Evolutionary conservation across 1,140 invertebrate genomes (phyloP).

Genomic region (Pseudomyrmex cubaensis): DNA sequence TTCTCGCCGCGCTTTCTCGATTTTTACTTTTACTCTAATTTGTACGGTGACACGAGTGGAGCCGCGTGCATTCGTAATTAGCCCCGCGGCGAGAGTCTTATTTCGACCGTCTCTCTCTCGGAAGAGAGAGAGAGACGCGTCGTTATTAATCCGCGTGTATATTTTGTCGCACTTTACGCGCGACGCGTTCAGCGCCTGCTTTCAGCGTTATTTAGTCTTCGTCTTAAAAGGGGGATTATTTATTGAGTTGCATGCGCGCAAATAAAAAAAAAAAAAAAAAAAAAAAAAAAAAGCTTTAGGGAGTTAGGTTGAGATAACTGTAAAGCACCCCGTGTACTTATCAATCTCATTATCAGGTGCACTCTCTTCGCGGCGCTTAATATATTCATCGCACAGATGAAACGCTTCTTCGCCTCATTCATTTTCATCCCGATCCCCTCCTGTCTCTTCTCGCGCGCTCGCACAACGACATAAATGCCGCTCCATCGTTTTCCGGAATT

Average conservation of each 20-base stretch:
- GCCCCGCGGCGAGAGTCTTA: constrained; percentile 12
- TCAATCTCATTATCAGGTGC: constrained; percentile 41
- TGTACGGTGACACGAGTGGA: constrained; percentile 32
- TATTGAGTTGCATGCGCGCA: neutral
- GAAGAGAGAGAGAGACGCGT: neutral
- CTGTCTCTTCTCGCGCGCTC: neutral
- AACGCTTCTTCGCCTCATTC: constrained; percentile 18
- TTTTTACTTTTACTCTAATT: constrained; percentile 50
- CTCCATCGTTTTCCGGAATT: constrained; percentile 48
- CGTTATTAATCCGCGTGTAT: constrained; percentile 19
- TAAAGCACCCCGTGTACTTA: constrained; percentile 14
- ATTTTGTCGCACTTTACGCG: neutral
- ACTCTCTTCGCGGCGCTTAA: constrained; percentile 33
- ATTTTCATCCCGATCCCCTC: constrained; percentile 27
- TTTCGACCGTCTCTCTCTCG: neutral
- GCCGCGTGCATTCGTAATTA: constrained; percentile 43
- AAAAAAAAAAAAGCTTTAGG: too few relatives aligned
- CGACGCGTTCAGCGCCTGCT: neutral
- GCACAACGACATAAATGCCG: constrained; percentile 16
- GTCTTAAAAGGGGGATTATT: constrained; percentile 9
- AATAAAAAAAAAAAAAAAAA: too few relatives aligned
- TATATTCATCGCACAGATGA: constrained; percentile 35
- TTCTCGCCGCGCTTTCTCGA: neutral
- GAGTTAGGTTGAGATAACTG: constrained; percentile 5
- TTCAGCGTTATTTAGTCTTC: neutral